Base-by-base conservation (phyloP, 1,140 invertebrate species). In the Elysia chlorotica region DNA sequence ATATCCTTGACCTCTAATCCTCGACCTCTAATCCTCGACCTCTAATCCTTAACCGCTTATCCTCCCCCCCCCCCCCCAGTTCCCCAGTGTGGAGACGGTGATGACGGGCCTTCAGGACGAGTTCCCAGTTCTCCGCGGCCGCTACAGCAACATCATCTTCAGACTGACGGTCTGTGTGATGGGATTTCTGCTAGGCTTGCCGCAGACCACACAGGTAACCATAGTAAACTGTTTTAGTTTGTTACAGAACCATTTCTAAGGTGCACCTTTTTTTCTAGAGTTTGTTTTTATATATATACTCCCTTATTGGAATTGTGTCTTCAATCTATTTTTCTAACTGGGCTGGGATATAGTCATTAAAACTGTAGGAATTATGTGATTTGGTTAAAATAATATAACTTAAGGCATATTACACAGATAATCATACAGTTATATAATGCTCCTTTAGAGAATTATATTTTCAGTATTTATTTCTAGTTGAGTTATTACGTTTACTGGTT, bases 191-290 rank as follows among this genome's bases (percentile, higher is more conserved):
- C 78, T 93, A 19, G 92, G 91, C 57, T 83, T 92, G 35, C 91
- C 91, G 0, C 92, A 92, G 91, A 89, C 92, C 23, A 91, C 91
- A 35, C 87, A 91, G 76, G 92, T 92, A 83, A 88, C 89, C 85
- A 6, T n/a, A 2, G n/a, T 48, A 14, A 48, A 14, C 14, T n/a
- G n/a, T n/a, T 14, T 14, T 14, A 14, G n/a, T 14, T n/a, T 48
- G 14, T n/a, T 14, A 14, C 14, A 14, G 14, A 48, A 48, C 41
- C 41, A 48, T 14, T 48, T 14, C 14, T 48, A n/a, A 48, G 14
- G n/a, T 14, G 41, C 41, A 48, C 14, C 14, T n/a, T 48, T 48
- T 14, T 48, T 14, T 14, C 41, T 14, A 14, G 41, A n/a, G 14
- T 48, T 14, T n/a, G 14, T 48, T 14, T 14, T 14, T 48, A n/a